Evolutionary conservation across 1,140 invertebrate genomes (phyloP).

Genomic region (Magallana angulata): DNA sequence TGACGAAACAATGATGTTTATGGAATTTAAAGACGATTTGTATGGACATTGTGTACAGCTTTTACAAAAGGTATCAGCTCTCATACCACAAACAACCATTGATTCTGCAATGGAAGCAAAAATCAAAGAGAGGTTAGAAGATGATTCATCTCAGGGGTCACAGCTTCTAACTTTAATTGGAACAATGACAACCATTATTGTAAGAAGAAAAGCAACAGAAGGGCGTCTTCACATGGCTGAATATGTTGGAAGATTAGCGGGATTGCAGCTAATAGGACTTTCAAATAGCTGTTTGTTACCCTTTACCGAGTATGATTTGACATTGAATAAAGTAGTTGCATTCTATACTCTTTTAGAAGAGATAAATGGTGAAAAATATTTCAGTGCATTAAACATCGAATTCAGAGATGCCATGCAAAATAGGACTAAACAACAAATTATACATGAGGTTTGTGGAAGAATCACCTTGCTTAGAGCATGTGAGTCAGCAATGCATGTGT

Average conservation of each 20-base stretch:
- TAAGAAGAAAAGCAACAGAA: no score
- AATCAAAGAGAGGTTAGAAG: constrained; percentile 6
- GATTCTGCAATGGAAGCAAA: constrained; percentile 39
- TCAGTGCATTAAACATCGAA: constrained; percentile 17
- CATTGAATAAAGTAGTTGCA: constrained; percentile 43
- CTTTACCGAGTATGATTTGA: constrained; percentile 29
- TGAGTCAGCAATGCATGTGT: constrained; percentile 35
- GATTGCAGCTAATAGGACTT: no score
- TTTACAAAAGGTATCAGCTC: neutral
- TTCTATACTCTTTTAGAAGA: constrained; percentile 49
- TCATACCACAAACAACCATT: constrained; percentile 12
- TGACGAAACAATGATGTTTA: neutral
- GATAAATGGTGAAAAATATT: constrained; percentile 35
- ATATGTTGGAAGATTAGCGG: no score
- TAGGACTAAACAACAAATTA: constrained; percentile 13
- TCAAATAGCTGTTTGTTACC: neutral
- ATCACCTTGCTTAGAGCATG: constrained; percentile 35
- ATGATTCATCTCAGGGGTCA: neutral
- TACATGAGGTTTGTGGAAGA: neutral
- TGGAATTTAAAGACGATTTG: constrained; percentile 49
- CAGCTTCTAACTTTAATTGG: no score
- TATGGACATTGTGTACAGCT: constrained; percentile 46
- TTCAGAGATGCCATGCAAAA: constrained; percentile 1
- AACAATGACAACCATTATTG: no score
- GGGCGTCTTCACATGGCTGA: no score